Percentiles rank a stretch among this genome's conserved stretches.
Evolutionary conservation across 2,797 vertebrate genomes (phyloP).

Genomic region (Ptychadena robeensis): DNA sequence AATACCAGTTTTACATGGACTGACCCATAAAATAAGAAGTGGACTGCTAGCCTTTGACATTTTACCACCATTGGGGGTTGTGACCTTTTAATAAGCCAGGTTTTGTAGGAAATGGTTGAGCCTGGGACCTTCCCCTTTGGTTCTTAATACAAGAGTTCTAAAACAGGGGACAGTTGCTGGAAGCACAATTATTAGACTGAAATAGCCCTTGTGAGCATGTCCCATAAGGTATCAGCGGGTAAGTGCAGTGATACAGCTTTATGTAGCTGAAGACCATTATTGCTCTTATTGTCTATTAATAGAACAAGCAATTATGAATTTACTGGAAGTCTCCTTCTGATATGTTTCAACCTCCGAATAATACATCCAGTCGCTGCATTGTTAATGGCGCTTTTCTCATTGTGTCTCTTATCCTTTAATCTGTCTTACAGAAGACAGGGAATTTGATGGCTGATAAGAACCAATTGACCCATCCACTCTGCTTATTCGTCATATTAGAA

Average conservation of each 20-base stretch:
- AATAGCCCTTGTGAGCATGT: neutral
- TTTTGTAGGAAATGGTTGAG: neutral
- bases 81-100: too few species aligned
- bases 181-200: neutral
- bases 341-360: slow-evolving; percentile 44
- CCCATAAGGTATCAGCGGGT: neutral
- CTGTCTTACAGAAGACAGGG: slow-evolving; percentile 6
- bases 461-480: slow-evolving; percentile 22
- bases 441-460: slow-evolving; percentile 19
- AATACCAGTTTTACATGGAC: neutral
- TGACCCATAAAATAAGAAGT: neutral
- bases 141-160: neutral
- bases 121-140: neutral
- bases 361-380: neutral
- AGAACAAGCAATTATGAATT: slow-evolving; percentile 37
- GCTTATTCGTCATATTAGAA: neutral
- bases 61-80: too few species aligned
- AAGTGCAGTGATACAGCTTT: slow-evolving; percentile 14
- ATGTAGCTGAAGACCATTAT: neutral
- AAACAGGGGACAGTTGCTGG: neutral
- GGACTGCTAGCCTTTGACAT: too few species aligned
- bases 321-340: slow-evolving; percentile 11
- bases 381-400: slow-evolving; percentile 2
- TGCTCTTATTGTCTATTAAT: slow-evolving; percentile 33
- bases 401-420: slow-evolving; percentile 25